Base-by-base conservation (phyloP, 2,888 invertebrate genomes). In the Yponomeuta malinellus region DNA sequence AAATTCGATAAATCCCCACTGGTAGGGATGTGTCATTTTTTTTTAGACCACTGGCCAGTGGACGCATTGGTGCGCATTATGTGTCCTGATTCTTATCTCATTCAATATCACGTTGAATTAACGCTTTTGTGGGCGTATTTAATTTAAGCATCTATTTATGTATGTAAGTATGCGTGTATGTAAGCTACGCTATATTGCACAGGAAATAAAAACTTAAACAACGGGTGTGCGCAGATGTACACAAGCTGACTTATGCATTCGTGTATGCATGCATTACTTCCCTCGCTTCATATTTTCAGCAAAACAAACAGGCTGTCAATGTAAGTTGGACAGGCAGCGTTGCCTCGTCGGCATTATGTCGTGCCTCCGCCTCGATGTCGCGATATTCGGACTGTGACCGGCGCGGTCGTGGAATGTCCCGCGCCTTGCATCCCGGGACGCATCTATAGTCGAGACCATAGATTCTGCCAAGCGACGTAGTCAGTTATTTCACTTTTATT, bases 351-450 rank as follows among this genome's bases (percentile, higher is more conserved):
- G 43, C 12, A 33, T 67, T 43, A 33, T 66, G 72, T 76, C 73
- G 75, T 74, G 74, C 73, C 71, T 15, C 67, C 33, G 29, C 67
- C 67, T 43, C 67, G 67, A 67, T 67, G 33, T n/a, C 37, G 67
- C 67, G 66, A 66, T 66, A 66, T 66, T 66, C 10, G 66, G 31
- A 31, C 33, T 66, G 37, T 31, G 67, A 67, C 67, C n/a, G 23
- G 68, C 48, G 52, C 29, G 23, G 37, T 68, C 68, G 68, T 68
- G 68, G 68, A 68, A 68, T 68, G 68, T 52, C 68, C 29, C 68
- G 10, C 67, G 52, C 15, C 15, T 59, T 59, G 52, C 52, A 15
- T 4, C 15, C 52, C 4, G 52, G 52, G 52, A 1, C 15, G 52
- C 52, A 59, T 59, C 15, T 15, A 59, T 59, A 59, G 52, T 59